Percentiles rank a stretch among this genome's conserved stretches.
phyloP scores from a whole-genome alignment of 2,797 vertebrate genomes.

The Mus minutoides region DNA sequence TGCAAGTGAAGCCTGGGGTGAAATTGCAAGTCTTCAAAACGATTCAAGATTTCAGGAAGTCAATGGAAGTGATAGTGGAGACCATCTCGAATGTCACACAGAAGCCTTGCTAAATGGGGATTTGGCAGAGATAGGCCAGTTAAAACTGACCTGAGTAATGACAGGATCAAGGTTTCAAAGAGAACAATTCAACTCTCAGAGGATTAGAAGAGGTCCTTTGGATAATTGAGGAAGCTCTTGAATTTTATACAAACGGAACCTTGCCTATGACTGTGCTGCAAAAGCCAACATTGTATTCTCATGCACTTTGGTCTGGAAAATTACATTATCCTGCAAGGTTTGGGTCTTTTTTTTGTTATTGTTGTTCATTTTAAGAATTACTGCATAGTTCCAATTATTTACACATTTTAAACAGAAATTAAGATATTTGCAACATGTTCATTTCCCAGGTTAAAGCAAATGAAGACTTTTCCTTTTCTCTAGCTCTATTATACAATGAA shows the following conservation, averaged over 20 bases:
- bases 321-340: slow-evolving; percentile 30
- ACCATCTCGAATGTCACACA: slow-evolving; percentile 51
- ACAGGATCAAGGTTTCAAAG: slow-evolving; percentile 69
- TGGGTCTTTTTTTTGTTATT: slow-evolving; percentile 42
- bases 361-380: slow-evolving; percentile 58
- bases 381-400: slow-evolving; percentile 57
- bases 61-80: slow-evolving; percentile 62
- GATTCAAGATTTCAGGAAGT: slow-evolving; percentile 63
- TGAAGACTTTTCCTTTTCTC: neutral
- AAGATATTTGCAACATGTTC: slow-evolving; percentile 54
- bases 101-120: slow-evolving; percentile 58
- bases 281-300: slow-evolving; percentile 57
- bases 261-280: slow-evolving; percentile 36
- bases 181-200: slow-evolving; percentile 71
- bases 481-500: slow-evolving; percentile 52
- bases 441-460: slow-evolving; percentile 53
- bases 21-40: slow-evolving; percentile 51
- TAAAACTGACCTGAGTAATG: slow-evolving; percentile 69
- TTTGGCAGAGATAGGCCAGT: slow-evolving; percentile 63
- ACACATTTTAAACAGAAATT: slow-evolving; percentile 60
- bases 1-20: slow-evolving; percentile 29
- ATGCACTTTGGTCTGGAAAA: slow-evolving; percentile 58
- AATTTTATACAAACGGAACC: slow-evolving; percentile 68
- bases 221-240: slow-evolving; percentile 70
- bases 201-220: slow-evolving; percentile 67